A percentile compares a stretch with the other conserved stretches of the same genome.
Conservation (phyloP, 2,888 invertebrate species). For the Plemyria rubiginata region DNA sequence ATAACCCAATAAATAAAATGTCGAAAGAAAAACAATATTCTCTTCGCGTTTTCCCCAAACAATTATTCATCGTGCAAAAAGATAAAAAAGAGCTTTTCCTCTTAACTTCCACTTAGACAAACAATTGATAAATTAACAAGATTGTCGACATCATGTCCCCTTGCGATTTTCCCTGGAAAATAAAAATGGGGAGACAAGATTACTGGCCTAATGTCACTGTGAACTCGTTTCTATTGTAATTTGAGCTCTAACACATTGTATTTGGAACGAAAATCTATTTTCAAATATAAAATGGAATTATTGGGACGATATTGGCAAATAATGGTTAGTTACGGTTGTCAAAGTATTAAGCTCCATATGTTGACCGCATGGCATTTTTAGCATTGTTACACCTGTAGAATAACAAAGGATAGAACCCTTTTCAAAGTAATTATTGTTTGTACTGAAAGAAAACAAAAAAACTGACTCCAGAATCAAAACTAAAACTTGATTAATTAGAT, state of each 20-base stretch:
- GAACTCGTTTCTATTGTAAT: background rate
- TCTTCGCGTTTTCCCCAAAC: constrained; percentile 16
- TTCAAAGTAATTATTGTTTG: too few species aligned
- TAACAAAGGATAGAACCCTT: too few species aligned
- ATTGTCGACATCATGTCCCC: constrained; percentile 64
- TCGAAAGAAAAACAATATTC: background rate
- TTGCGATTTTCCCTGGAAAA: constrained; percentile 54
- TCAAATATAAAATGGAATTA: too few species aligned
- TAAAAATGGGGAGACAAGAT: constrained; percentile 73
- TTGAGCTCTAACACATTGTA: background rate
- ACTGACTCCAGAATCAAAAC: too few species aligned
- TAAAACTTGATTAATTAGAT: too few species aligned
- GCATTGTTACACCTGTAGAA: too few species aligned
- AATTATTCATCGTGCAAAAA: constrained; percentile 27
- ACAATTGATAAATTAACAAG: constrained; percentile 78
- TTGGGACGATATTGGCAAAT: background rate
- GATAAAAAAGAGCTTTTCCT: constrained; percentile 33
- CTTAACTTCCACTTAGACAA: constrained; percentile 63
- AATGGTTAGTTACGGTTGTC: background rate
- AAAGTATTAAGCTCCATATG: too few species aligned
- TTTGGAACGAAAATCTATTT: background rate
- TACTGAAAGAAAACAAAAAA: too few species aligned
- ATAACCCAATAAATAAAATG: too few species aligned
- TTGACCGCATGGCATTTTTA: too few species aligned
- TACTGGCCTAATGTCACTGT: constrained; percentile 33